phyloP scores from a whole-genome alignment of 2,113 vertebrate species.

The Myodes glareolus region DNA sequence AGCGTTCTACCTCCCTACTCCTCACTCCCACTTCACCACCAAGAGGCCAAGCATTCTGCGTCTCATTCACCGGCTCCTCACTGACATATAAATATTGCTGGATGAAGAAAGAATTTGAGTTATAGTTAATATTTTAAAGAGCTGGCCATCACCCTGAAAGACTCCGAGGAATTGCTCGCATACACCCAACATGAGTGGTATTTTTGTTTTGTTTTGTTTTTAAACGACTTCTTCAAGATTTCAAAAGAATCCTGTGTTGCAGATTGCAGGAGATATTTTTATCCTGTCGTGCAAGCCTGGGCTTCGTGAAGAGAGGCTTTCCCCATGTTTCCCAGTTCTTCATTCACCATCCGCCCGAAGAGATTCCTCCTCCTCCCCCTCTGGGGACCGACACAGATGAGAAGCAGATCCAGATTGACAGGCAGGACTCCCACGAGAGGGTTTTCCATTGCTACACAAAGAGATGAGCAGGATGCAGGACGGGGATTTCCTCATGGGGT shows the following conservation, averaged over 20 bases:
- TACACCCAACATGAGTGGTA: not conserved
- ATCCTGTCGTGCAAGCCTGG: not conserved
- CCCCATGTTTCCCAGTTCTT: not conserved
- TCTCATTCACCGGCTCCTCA: not conserved
- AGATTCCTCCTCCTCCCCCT: slow-evolving; percentile 8
- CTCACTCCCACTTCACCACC: not conserved
- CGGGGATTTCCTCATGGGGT: not conserved
- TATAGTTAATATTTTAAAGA: slow-evolving; percentile 4
- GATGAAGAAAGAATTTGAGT: not conserved
- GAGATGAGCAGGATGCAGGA: not conserved
- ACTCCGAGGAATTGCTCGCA: not conserved
- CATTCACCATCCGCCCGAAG: not conserved
- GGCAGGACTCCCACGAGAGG: not conserved
- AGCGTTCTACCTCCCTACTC: not conserved
- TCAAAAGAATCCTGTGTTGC: slow-evolving; percentile 32
- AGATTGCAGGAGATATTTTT: slow-evolving; percentile 61
- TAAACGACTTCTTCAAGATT: slow-evolving; percentile 25
- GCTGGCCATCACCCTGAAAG: not conserved
- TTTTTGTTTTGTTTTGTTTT: slow-evolving; percentile 23
- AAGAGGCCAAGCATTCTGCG: not conserved
- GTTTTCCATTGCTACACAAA: not conserved
- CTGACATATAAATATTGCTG: not conserved
- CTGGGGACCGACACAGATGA: not conserved
- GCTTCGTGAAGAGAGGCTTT: slow-evolving; percentile 4
- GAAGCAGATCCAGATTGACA: not conserved